Evolutionary conservation across 2,797 vertebrate genomes (phyloP), one percentile per base, ranked within the genome.

Genomic region (Anguilla obscura): DNA sequence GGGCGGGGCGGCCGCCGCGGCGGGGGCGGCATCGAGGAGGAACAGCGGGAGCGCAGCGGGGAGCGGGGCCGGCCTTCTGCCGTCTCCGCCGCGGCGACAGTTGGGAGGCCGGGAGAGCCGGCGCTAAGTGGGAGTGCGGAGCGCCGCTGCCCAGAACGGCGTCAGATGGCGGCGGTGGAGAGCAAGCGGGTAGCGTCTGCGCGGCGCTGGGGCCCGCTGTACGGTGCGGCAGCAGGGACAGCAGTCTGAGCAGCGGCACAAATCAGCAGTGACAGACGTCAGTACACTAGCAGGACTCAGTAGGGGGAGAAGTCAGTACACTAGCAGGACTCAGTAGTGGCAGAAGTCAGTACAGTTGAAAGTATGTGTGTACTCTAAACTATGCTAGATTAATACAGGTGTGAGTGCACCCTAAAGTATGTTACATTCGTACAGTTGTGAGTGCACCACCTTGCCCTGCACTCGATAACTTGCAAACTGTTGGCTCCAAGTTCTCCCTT

Each of bases 11-110:
- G 36, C 12, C 45, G 36, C 76, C 76, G 14, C 16, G 3, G 79
- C 40, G 3, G 79, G 9, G 45, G 33, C 3, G 45, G 40, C 79
- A 21, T n/a, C 3, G 79, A 50, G 79, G 40, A 50, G 79, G 45
- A 82, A 82, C 79, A 82, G 79, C 27, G 79, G 79, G 79, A 82
- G 79, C 79, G 21, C 79, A 24, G 79, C 24, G 27, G 40, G 79
- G 50, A 3, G 7, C 18, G 6, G 56, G 76, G 21, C 45, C 18
- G 12, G 79, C 79, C 79, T 21, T 82, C 79, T 82, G 79, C 45
- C 79, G 45, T 82, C 79, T 48, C 45, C 12, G 79, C 4, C 79
- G 21, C 79, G 6, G 18, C 79, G 33, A 82, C 79, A 82, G 79
- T 50, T 82, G 79, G 79, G 79, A 50, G 45, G 45, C 40, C 40